A percentile compares a stretch with the other conserved stretches of the same genome.
phyloP scores from a whole-genome alignment of 2,113 vertebrate species.

The Pollimyrus isidori region DNA sequence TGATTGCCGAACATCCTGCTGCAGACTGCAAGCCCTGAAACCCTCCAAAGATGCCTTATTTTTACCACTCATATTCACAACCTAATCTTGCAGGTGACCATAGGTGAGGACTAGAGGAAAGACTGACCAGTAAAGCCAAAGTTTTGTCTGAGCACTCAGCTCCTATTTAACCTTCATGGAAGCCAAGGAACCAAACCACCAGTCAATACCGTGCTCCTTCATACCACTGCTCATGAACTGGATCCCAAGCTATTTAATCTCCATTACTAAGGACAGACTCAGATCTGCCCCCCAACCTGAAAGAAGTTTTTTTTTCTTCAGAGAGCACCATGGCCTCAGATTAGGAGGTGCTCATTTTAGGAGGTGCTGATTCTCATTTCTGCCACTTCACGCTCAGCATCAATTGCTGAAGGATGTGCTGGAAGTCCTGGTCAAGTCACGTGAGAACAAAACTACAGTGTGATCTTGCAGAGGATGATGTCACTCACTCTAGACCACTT shows the following conservation, averaged over 20 bases:
- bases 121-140: background rate
- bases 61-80: background rate
- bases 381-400: background rate
- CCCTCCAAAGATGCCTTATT: background rate
- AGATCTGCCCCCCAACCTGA: background rate
- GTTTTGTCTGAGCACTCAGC: background rate
- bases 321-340: background rate
- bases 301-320: background rate
- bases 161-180: background rate
- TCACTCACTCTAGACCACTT: background rate
- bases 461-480: background rate
- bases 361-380: background rate
- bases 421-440: background rate
- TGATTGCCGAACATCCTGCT: background rate
- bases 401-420: background rate
- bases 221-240: background rate
- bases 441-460: background rate
- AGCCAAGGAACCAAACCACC: background rate
- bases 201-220: background rate
- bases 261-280: background rate
- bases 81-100: background rate
- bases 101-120: background rate
- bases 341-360: background rate
- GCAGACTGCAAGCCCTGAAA: background rate
- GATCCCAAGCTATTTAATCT: background rate